Evolutionary conservation across 2,797 vertebrate species (phyloP).

Genomic region (Sitta carolinensis): DNA sequence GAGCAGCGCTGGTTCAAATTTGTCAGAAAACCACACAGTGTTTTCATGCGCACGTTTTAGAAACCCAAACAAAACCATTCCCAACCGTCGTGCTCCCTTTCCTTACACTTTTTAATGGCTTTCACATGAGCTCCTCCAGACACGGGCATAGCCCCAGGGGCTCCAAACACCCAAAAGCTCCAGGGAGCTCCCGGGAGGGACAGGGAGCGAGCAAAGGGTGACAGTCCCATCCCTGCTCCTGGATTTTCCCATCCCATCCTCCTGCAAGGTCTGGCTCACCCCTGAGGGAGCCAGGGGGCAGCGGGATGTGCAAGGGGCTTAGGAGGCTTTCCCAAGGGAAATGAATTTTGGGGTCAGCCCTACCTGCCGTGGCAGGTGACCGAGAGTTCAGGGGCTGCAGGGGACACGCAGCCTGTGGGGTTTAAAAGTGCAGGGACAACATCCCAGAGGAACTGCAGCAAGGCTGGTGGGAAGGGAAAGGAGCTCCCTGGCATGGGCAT

Average conservation of each 20-base stretch:
- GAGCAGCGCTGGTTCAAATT: slow-evolving; percentile 66
- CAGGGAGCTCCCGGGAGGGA: neutral
- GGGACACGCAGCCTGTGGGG: neutral
- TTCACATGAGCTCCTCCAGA: slow-evolving; percentile 21
- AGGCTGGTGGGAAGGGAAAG: neutral
- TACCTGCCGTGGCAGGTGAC: neutral
- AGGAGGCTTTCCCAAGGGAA: slow-evolving; percentile 30
- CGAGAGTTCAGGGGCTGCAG: neutral
- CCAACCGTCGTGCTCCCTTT: neutral
- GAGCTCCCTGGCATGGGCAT: accelerated
- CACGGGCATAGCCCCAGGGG: neutral
- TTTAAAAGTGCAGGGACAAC: neutral
- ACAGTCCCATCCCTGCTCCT: neutral
- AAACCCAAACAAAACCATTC: slow-evolving; percentile 26
- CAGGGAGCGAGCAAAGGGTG: accelerated
- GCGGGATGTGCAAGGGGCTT: neutral
- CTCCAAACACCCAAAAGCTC: neutral
- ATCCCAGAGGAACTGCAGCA: neutral
- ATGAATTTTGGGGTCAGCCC: neutral
- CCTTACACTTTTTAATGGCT: neutral
- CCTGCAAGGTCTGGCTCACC: neutral
- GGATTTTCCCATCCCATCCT: neutral
- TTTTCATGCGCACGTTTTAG: slow-evolving; percentile 26
- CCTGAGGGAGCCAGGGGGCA: neutral
- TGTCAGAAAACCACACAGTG: slow-evolving; percentile 64